Base-by-base conservation (phyloP, 2,888 invertebrate species). In the Chrysomela aeneicollis region DNA sequence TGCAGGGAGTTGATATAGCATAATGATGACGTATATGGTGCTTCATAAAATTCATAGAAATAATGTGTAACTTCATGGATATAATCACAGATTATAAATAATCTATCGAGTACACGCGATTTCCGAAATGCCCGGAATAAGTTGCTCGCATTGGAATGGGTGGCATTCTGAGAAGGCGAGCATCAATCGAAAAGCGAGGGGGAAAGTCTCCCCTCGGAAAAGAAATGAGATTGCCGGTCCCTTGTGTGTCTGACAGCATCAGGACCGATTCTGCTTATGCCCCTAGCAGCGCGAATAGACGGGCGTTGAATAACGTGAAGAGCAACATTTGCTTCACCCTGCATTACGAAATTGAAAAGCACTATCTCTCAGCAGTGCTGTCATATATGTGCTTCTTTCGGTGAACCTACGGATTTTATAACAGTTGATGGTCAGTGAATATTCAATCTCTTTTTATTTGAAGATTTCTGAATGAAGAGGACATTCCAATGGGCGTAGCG, bases 201-300 rank as follows among this genome's bases (percentile, higher is more conserved):
- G 15, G 6, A 15, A 42, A 15, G 1, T 2, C n/a, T 15, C 12
- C 42, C 42, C 15, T 15, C 12, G 10, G n/a, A 12, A 42, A 42
- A 42, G 12, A 9, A 35, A 35, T 6, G 12, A 35, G n/a, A 12
- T 42, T 42, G n/a, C 42, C 12, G 42, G 42, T 42, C 42, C 42
- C 42, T 42, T 42, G 42, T 42, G 42, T 42, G 42, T 42, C 6
- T 42, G 42, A 42, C 42, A 12, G 42, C n/a, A 42, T 12, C n/a
- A n/a, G n/a, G 42, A 42, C 9, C 42, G 15, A 1, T 42, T 15
- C 6, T 42, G 42, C 9, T 42, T 42, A 42, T 2, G 42, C 42
- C n/a, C 42, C 12, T 42, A 42, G 42, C 12, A 15, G 15, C 42
- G 15, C 42, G n/a, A 42, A 42, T 35, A 35, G 8, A 35, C 35